phyloP scores from a whole-genome alignment of 2,888 invertebrate genomes.

The Euphydryas editha region DNA sequence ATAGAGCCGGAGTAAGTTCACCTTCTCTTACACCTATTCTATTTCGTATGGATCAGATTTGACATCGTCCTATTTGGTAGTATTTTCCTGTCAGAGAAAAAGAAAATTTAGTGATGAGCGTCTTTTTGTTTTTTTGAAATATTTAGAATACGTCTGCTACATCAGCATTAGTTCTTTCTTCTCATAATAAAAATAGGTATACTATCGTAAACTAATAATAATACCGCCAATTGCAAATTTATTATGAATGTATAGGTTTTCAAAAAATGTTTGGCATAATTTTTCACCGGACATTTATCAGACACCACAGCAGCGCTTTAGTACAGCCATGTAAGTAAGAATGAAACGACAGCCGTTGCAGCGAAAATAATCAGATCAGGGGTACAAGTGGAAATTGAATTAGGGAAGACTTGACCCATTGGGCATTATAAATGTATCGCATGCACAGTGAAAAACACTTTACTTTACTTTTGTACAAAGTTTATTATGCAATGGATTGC shows the following conservation, averaged over 20 bases:
- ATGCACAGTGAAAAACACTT: conserved; percentile 27
- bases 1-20: too few relatives aligned
- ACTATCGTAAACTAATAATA: neutral
- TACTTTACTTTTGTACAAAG: conserved; percentile 18
- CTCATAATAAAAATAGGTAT: neutral
- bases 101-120: too few relatives aligned
- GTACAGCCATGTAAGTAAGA: conserved; percentile 51
- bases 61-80: too few relatives aligned
- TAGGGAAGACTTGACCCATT: conserved; percentile 74
- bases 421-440: conserved; percentile 37
- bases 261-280: neutral
- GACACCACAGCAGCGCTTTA: conserved; percentile 48
- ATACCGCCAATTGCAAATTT: neutral
- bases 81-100: too few relatives aligned
- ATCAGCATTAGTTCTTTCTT: too few relatives aligned
- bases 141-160: too few relatives aligned
- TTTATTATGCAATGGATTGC: neutral
- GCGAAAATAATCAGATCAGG: conserved; percentile 74
- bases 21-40: too few relatives aligned
- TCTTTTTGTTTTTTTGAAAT: too few relatives aligned
- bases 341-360: conserved; percentile 64
- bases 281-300: conserved; percentile 17
- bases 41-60: too few relatives aligned
- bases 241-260: too few relatives aligned
- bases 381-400: conserved; percentile 77